Percentiles rank a stretch among this genome's conserved stretches.
These are phyloP conservation scores for Forpus xanthops DNA, from an alignment of 2,797 vertebrate genomes.

Conservation along the genomic window DNA sequence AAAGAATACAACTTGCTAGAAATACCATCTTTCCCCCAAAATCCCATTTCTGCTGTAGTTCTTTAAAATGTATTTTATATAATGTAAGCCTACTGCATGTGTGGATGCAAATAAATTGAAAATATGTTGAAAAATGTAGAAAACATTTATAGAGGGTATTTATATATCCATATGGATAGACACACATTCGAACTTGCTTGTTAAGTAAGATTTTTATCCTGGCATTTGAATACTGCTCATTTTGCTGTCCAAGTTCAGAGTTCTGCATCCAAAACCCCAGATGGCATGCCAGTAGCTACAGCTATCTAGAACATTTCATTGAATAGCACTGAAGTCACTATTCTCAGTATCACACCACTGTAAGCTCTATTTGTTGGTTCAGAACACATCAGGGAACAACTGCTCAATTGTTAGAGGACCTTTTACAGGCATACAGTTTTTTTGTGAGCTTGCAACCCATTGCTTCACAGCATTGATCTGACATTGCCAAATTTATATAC, in stretches of 20 bases:
- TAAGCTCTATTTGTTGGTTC: not conserved
- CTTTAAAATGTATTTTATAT: not conserved
- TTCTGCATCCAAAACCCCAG: not conserved
- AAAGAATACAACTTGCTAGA: fast-evolving
- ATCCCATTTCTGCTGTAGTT: not conserved
- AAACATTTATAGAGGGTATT: not conserved
- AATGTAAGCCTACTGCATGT: not conserved
- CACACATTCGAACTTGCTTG: not conserved
- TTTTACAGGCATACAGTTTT: not conserved
- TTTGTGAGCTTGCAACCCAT: not conserved
- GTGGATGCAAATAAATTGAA: not conserved
- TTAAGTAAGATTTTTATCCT: not conserved
- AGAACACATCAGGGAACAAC: not conserved
- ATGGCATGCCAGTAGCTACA: not conserved
- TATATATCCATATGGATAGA: not conserved
- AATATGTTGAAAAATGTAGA: not conserved
- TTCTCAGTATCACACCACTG: not conserved
- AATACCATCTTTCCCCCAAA: not conserved
- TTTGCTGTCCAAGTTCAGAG: not conserved
- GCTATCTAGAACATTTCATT: not conserved
- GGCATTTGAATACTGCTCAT: not conserved
- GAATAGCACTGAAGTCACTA: not conserved
- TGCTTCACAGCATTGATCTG: not conserved
- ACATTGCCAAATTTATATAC: not conserved
- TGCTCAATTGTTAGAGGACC: not conserved